Conservation (phyloP, 2,888 invertebrate species). For the Epirrhoe tristata region DNA sequence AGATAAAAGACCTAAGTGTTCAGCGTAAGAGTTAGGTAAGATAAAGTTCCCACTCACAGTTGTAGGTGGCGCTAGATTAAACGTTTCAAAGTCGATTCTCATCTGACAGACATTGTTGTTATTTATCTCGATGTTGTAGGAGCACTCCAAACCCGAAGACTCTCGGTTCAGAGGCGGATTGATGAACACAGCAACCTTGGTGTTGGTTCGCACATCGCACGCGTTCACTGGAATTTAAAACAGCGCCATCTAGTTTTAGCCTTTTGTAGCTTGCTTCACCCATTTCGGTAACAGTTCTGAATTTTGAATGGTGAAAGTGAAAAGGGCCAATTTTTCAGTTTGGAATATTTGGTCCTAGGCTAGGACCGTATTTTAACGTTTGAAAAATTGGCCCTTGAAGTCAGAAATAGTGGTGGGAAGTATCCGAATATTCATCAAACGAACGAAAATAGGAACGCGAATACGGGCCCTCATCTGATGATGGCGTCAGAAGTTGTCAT, state of each 20-base stretch:
- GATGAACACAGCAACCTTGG: constrained; percentile 78
- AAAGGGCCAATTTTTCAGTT: too few relatives aligned
- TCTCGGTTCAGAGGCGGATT: constrained; percentile 75
- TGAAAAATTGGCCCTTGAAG: too few relatives aligned
- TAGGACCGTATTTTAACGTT: too few relatives aligned
- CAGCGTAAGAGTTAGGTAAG: not conserved
- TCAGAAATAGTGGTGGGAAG: too few relatives aligned
- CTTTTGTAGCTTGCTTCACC: not conserved
- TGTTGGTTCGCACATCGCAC: constrained; percentile 74
- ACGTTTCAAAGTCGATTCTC: constrained; percentile 85
- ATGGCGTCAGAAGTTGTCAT: too few relatives aligned
- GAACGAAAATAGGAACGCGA: too few relatives aligned
- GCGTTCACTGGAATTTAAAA: constrained; percentile 70
- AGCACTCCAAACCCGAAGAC: constrained; percentile 78
- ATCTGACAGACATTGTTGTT: constrained; percentile 87
- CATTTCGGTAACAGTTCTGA: too few relatives aligned
- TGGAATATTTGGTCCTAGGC: too few relatives aligned
- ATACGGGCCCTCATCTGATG: too few relatives aligned
- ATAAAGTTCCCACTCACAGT: constrained; percentile 59
- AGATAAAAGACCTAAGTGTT: constrained; percentile 17
- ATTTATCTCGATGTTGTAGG: constrained; percentile 84
- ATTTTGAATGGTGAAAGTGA: not conserved
- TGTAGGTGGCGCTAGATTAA: constrained; percentile 80
- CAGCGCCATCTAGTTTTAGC: constrained; percentile 43
- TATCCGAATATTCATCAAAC: too few relatives aligned